Evolutionary conservation across 2,888 invertebrate genomes (phyloP).

Genomic region (Andrena praecox): DNA sequence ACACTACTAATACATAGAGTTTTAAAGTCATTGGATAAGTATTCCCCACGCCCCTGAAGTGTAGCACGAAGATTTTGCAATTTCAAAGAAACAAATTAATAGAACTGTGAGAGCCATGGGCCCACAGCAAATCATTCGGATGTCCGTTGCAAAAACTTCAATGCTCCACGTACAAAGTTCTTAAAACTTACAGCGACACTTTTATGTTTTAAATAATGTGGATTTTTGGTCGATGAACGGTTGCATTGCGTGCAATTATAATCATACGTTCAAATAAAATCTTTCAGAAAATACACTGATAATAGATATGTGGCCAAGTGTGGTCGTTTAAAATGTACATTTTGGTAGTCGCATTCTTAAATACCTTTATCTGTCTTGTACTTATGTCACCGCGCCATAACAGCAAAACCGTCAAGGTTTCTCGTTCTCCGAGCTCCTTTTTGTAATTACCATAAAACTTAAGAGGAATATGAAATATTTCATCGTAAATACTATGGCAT

Average conservation of each 20-base stretch:
- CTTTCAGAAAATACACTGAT: slow-evolving; percentile 42
- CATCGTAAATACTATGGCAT: slow-evolving; percentile 5
- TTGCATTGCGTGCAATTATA: background rate
- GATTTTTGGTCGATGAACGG: slow-evolving; percentile 28
- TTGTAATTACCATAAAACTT: slow-evolving; percentile 18
- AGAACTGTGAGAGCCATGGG: slow-evolving; percentile 7
- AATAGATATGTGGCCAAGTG: slow-evolving; percentile 70
- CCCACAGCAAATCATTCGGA: slow-evolving; percentile 18
- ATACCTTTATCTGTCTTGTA: slow-evolving; percentile 68
- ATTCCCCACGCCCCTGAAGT: slow-evolving; percentile 1
- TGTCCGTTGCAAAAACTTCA: slow-evolving; percentile 10
- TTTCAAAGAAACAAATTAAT: slow-evolving; percentile 9
- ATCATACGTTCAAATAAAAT: slow-evolving; percentile 39
- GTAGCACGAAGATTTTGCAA: slow-evolving; percentile 7
- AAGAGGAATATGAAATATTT: slow-evolving; percentile 24
- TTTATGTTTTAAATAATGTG: slow-evolving; percentile 3
- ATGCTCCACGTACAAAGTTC: slow-evolving; percentile 25
- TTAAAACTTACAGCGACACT: background rate
- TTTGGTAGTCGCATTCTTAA: slow-evolving; percentile 34
- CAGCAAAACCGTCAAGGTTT: slow-evolving; percentile 55
- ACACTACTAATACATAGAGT: slow-evolving; percentile 49
- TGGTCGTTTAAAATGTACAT: slow-evolving; percentile 57
- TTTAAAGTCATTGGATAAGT: slow-evolving; percentile 32
- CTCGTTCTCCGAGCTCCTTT: slow-evolving; percentile 26
- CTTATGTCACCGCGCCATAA: slow-evolving; percentile 64